phyloP scores from a whole-genome alignment of 2,797 vertebrate genomes.

The Halcyon leucocephala region DNA sequence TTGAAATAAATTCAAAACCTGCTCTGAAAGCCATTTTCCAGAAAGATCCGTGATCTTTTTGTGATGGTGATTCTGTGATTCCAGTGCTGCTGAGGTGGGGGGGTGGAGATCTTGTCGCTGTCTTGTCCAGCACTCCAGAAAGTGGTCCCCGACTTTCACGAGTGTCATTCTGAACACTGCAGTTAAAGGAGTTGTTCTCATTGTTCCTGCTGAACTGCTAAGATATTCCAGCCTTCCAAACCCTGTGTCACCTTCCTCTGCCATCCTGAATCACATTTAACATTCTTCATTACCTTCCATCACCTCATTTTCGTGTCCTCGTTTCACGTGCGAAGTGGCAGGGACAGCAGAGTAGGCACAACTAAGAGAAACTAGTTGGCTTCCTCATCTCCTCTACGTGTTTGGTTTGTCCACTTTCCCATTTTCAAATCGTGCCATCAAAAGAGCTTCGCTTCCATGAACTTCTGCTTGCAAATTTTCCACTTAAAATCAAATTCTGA shows the following conservation, averaged over 20 bases:
- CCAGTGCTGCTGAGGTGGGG: background rate
- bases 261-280: background rate
- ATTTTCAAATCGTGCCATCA: background rate
- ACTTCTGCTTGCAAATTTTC: slow-evolving; percentile 11
- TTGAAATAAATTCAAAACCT: background rate
- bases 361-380: background rate
- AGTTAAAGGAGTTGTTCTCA: background rate
- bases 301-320: background rate
- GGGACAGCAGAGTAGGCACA: background rate
- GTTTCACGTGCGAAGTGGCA: background rate
- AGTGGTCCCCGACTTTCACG: background rate
- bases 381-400: background rate
- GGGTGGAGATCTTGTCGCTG: background rate
- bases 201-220: background rate
- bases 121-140: background rate
- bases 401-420: background rate
- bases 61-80: background rate
- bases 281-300: background rate
- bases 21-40: background rate
- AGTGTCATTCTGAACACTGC: background rate
- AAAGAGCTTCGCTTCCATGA: background rate
- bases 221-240: background rate
- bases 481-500: slow-evolving; percentile 27
- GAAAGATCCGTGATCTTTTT: background rate
- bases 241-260: background rate